Conservation (phyloP, 2,797 vertebrate genomes). For the Cynopterus sphinx region DNA sequence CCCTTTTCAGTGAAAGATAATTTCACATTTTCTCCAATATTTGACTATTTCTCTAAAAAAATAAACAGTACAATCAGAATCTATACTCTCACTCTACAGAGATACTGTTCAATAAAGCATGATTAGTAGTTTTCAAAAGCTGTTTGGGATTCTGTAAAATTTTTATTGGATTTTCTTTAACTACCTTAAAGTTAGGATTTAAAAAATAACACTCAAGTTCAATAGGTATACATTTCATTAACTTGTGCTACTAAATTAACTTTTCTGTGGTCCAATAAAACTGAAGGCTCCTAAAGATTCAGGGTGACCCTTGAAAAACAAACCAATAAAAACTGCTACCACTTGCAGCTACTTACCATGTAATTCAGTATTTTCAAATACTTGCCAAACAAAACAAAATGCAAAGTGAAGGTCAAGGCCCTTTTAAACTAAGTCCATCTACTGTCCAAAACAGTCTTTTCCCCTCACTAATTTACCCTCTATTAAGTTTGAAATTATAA, state of each 20-base stretch:
- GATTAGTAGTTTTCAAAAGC: background rate
- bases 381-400: background rate
- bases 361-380: background rate
- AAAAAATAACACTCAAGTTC: background rate
- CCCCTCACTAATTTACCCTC: background rate
- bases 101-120: background rate
- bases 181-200: background rate
- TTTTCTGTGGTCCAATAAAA: background rate
- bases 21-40: constrained; percentile 11
- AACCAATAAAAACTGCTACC: background rate
- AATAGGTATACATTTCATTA: constrained; percentile 16
- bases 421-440: background rate
- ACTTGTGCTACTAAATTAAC: background rate
- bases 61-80: background rate
- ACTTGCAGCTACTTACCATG: background rate
- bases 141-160: background rate
- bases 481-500: background rate
- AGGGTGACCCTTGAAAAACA: background rate
- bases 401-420: background rate
- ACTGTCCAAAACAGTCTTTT: background rate
- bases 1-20: background rate
- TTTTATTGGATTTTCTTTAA: background rate
- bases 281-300: background rate
- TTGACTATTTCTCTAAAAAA: constrained; percentile 11
- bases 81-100: background rate